Evolutionary conservation across 2,113 vertebrate species (phyloP).

Genomic region (Sylvicapra grimmia): DNA sequence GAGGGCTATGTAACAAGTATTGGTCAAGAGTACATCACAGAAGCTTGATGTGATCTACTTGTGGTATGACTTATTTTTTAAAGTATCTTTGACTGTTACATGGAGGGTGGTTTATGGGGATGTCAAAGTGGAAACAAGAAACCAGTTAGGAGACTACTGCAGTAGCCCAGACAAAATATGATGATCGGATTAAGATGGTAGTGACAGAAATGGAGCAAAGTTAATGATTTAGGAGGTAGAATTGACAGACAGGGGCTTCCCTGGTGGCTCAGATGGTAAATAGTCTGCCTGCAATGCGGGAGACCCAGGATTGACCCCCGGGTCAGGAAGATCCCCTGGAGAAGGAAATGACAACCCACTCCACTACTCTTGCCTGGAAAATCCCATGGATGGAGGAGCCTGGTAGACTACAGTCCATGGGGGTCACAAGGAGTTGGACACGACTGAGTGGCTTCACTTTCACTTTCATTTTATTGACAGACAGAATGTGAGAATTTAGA

Average conservation of each 20-base stretch:
- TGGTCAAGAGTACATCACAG: not conserved
- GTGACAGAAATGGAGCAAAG: not conserved
- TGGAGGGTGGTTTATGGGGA: not conserved
- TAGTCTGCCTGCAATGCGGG: not conserved
- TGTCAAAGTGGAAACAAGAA: not conserved
- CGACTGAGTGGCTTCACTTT: not conserved
- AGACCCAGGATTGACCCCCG: rapidly evolving
- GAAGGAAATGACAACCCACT: not conserved
- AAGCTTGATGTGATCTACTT: not conserved
- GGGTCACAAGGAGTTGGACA: not conserved
- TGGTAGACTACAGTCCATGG: not conserved
- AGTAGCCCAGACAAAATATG: not conserved
- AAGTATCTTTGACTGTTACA: not conserved
- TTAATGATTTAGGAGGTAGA: not conserved
- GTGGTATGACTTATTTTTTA: not conserved
- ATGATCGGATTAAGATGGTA: not conserved
- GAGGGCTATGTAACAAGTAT: not conserved
- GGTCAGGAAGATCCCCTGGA: not conserved
- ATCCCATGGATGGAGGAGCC: not conserved
- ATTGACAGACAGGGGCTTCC: not conserved
- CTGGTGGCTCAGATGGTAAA: not conserved
- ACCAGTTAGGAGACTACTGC: not conserved
- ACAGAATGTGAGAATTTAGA: not conserved
- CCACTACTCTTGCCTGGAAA: not conserved
- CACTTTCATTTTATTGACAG: not conserved